These are phyloP conservation scores for Lophius americanus DNA, from an alignment of 2,797 vertebrate genomes.

Conservation along the genomic window DNA sequence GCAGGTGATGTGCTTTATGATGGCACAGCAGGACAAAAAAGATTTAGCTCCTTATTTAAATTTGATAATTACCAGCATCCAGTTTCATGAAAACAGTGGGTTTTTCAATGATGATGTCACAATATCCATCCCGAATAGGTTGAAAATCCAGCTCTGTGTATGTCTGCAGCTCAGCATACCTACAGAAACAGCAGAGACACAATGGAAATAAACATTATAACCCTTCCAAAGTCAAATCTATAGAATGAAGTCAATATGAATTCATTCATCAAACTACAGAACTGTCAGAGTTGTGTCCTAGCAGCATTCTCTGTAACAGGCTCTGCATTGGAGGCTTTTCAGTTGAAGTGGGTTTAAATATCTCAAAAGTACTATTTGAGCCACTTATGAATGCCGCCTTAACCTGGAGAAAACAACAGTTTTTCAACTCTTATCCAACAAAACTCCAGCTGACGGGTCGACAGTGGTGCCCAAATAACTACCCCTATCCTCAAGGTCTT, in stretches of 20 bases:
- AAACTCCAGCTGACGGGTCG: too few species aligned
- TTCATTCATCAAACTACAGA: too few species aligned
- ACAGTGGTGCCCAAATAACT: too few species aligned
- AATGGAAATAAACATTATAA: not conserved
- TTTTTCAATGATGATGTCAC: slow-evolving; percentile 90
- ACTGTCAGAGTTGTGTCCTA: too few species aligned
- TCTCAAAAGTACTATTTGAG: too few species aligned
- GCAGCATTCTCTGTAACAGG: too few species aligned
- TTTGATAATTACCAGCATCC: slow-evolving; percentile 83
- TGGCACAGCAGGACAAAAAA: not conserved
- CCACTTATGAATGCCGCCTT: too few species aligned
- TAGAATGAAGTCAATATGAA: slow-evolving; percentile 23
- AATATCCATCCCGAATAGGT: slow-evolving; percentile 84
- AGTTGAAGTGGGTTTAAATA: too few species aligned
- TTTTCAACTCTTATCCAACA: too few species aligned
- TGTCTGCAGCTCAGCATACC: slow-evolving; percentile 94
- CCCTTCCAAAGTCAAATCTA: slow-evolving; percentile 66
- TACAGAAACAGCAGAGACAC: slow-evolving; percentile 61
- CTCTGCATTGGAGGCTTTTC: too few species aligned
- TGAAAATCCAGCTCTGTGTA: slow-evolving; percentile 87
- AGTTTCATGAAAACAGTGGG: slow-evolving; percentile 97
- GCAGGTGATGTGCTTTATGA: not conserved
- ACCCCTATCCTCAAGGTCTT: too few species aligned
- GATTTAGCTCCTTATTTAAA: not conserved
- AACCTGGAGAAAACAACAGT: too few species aligned